A percentile compares a stretch with the other conserved stretches of the same genome.
Conservation (phyloP, 2,888 invertebrate species). For the Acanthacorydalis orientalis region DNA sequence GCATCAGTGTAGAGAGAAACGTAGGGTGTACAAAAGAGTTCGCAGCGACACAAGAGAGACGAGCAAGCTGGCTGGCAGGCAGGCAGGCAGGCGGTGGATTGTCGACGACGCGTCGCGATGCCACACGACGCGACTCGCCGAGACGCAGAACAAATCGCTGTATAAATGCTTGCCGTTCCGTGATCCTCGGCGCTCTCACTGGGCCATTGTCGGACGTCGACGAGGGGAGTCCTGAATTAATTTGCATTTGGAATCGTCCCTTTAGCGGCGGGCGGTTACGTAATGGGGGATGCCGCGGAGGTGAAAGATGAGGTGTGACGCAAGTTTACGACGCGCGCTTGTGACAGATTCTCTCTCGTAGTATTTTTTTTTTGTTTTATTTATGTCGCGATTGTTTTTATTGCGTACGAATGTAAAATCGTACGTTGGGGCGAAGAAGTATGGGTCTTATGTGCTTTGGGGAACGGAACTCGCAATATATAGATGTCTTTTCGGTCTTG, state of each 20-base stretch:
- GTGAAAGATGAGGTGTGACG: not conserved
- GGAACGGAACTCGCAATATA: too few species aligned
- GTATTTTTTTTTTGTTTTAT: too few species aligned
- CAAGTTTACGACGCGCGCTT: not conserved
- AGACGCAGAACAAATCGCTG: conserved; percentile 20
- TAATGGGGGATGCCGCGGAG: not conserved
- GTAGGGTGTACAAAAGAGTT: too few species aligned
- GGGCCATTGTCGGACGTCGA: not conserved
- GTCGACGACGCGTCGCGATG: conserved; percentile 10
- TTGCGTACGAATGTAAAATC: too few species aligned
- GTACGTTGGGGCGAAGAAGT: too few species aligned
- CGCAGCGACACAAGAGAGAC: too few species aligned
- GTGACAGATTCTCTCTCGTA: not conserved
- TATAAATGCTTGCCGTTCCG: conserved; percentile 13
- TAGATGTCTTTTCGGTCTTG: too few species aligned
- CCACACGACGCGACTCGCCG: conserved; percentile 16
- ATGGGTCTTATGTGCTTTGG: too few species aligned
- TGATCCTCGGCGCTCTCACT: not conserved
- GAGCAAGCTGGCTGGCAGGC: too few species aligned
- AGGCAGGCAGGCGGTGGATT: too few species aligned
- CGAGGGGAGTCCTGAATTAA: not conserved
- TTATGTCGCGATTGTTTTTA: too few species aligned
- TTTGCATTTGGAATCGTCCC: not conserved
- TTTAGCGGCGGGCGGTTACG: not conserved
- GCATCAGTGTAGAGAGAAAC: too few species aligned